phyloP scores from a whole-genome alignment of 1,140 invertebrate genomes.

The Artemia franciscana region DNA sequence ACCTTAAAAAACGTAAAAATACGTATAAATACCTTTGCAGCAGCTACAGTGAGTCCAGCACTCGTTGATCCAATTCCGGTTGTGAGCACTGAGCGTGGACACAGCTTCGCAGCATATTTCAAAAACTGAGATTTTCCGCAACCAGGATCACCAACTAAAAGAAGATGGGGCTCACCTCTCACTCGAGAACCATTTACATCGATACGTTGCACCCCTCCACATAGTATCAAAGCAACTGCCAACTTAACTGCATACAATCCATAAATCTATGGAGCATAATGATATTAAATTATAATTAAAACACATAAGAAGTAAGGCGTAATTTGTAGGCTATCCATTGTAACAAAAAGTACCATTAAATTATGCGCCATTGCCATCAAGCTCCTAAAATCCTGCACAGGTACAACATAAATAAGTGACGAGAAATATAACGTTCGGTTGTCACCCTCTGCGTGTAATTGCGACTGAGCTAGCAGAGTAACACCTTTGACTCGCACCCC shows the following conservation, averaged over 20 bases:
- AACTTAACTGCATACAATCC: conserved; percentile 69
- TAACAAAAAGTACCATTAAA: no score
- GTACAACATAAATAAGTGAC: no score
- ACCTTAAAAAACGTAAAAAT: background rate
- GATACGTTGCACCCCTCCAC: conserved; percentile 36
- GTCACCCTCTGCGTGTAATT: no score
- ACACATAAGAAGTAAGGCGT: no score
- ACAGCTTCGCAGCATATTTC: conserved; percentile 45
- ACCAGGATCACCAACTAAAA: conserved; percentile 76
- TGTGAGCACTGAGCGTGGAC: conserved; percentile 51
- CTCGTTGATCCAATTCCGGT: conserved; percentile 56
- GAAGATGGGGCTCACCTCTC: conserved; percentile 55
- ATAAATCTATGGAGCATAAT: no score
- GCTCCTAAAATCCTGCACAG: no score
- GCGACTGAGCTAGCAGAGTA: no score
- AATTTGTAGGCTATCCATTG: no score
- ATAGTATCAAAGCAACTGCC: conserved; percentile 38
- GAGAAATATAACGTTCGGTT: no score
- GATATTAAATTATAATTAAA: no score
- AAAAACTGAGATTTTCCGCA: conserved; percentile 66
- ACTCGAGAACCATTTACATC: conserved; percentile 29
- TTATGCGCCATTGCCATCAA: no score
- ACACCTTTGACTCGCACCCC: no score
- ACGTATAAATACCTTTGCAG: conserved; percentile 35
- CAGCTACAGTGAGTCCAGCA: conserved; percentile 68